These are phyloP conservation scores for Anguilla japonica DNA, from an alignment of 2,113 vertebrate species.

Conservation along the genomic window DNA sequence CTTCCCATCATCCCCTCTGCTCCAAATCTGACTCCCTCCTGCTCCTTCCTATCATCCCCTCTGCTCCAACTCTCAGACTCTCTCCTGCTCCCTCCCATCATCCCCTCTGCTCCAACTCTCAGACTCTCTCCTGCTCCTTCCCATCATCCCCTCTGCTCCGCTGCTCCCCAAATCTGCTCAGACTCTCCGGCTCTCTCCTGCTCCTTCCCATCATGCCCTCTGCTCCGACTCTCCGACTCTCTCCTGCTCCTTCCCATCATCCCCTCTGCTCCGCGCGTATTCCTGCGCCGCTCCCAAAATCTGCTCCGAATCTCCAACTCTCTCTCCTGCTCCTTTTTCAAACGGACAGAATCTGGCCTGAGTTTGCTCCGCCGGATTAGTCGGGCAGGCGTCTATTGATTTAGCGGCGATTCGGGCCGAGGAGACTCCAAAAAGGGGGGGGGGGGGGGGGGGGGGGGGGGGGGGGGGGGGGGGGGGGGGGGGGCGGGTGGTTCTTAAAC, in stretches of 20 bases:
- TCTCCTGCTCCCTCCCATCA: too few species aligned
- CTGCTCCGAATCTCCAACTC: neutral
- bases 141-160: too few species aligned
- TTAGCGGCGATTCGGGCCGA: slow-evolving; percentile 42
- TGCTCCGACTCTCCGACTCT: too few species aligned
- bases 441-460: slow-evolving; percentile 27
- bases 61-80: too few species aligned
- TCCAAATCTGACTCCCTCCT: neutral
- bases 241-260: too few species aligned
- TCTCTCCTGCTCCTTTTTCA: neutral
- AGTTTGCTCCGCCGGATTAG: slow-evolving; percentile 38
- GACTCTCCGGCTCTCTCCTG: neutral
- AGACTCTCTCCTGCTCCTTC: too few species aligned
- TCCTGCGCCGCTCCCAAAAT: slow-evolving; percentile 36
- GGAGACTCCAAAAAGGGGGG: slow-evolving; percentile 30
- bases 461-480: slow-evolving; percentile 16
- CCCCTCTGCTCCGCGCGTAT: slow-evolving; percentile 21
- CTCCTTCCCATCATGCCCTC: too few species aligned
- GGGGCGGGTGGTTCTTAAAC: slow-evolving; percentile 27
- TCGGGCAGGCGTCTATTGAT: slow-evolving; percentile 51
- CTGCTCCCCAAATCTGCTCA: slow-evolving; percentile 41
- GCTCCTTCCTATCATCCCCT: too few species aligned
- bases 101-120: slow-evolving; percentile 5
- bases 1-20: slow-evolving; percentile 18
- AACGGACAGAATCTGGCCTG: slow-evolving; percentile 11